Evolutionary conservation across 92 coral and sea anemone species (phyloP).

Genomic region (Umimayanthus chanpuru): DNA sequence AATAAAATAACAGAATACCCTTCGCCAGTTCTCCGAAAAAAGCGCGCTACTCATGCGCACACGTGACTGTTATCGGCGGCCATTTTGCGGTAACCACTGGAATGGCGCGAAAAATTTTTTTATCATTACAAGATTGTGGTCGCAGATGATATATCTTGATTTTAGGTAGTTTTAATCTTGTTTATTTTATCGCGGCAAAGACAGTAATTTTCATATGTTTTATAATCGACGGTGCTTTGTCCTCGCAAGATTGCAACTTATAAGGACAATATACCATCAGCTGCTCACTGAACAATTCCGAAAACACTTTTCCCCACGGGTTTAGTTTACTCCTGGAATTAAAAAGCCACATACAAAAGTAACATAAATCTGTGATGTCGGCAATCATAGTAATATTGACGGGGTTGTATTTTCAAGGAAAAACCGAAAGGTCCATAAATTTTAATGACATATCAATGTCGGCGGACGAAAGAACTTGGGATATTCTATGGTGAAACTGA

Average conservation of each 20-base stretch:
- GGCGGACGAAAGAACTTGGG: neutral
- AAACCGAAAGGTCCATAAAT: neutral
- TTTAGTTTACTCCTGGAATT: neutral
- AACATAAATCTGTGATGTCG: neutral
- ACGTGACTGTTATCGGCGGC: too few species aligned
- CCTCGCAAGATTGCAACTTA: neutral
- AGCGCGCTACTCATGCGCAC: too few species aligned
- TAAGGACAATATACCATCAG: neutral
- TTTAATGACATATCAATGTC: constrained; percentile 17
- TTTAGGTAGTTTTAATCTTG: too few species aligned
- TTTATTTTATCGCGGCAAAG: too few species aligned
- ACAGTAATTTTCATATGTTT: too few species aligned
- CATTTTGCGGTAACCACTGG: too few species aligned
- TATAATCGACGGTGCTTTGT: too few species aligned
- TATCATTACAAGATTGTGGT: too few species aligned
- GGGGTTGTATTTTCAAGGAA: neutral
- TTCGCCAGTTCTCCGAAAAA: too few species aligned
- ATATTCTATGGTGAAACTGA: neutral
- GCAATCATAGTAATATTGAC: neutral
- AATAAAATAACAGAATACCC: too few species aligned
- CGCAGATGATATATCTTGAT: too few species aligned
- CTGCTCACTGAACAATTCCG: neutral
- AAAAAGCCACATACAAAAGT: neutral
- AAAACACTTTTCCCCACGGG: neutral
- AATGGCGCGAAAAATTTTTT: too few species aligned